Evolutionary conservation across 2,888 invertebrate genomes (phyloP).

Genomic region (Portevinia maculata): DNA sequence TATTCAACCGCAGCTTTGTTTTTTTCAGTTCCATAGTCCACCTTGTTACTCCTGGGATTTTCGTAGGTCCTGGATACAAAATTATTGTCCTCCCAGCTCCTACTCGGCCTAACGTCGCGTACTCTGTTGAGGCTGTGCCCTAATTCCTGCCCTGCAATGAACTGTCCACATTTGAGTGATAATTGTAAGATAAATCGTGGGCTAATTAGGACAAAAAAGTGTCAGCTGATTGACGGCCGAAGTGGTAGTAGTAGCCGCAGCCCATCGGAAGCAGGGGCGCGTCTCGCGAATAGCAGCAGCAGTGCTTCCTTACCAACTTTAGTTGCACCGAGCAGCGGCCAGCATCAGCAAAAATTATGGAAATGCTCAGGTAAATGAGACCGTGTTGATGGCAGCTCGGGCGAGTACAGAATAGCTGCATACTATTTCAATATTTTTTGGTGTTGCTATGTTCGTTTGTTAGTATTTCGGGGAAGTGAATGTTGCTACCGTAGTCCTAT

Average conservation of each 20-base stretch:
- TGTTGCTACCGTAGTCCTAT: neutral
- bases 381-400: neutral
- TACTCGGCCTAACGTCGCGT: neutral
- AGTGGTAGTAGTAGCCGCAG: slow-evolving; percentile 82
- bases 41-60: neutral
- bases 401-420: neutral
- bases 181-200: slow-evolving; percentile 85
- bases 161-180: slow-evolving; percentile 88
- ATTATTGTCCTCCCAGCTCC: too few species aligned
- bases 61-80: neutral
- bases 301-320: slow-evolving; percentile 77
- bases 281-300: slow-evolving; percentile 40
- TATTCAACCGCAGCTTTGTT: slow-evolving; percentile 33
- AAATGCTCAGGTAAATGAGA: slow-evolving; percentile 76
- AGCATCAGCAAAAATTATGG: slow-evolving; percentile 75
- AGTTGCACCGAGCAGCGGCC: slow-evolving; percentile 41
- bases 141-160: slow-evolving; percentile 83
- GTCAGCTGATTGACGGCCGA: slow-evolving; percentile 84
- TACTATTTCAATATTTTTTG: slow-evolving; percentile 9
- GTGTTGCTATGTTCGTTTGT: neutral
- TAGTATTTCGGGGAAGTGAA: slow-evolving; percentile 35
- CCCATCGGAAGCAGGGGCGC: slow-evolving; percentile 76
- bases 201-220: slow-evolving; percentile 83
- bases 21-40: slow-evolving; percentile 4
- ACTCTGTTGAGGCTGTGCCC: neutral